Base-by-base conservation (phyloP, 2,113 vertebrate genomes). In the Amazona guildingii region DNA sequence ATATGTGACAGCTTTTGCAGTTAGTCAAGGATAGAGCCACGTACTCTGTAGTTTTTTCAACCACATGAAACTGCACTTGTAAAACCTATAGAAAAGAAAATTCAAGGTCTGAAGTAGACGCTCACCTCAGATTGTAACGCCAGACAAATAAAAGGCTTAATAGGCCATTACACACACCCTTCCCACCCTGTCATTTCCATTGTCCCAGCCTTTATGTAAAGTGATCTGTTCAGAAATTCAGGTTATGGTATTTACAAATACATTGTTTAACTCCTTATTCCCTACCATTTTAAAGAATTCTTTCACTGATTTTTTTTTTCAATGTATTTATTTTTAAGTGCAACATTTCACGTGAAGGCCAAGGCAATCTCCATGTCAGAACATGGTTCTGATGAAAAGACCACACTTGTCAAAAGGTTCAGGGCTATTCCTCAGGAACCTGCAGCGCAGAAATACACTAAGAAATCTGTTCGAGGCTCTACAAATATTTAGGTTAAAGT, bases 21-120 rank as follows among this genome's bases (percentile, higher is more conserved):
- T 83, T 73, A 87, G 75, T 81, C 88, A 95, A 88, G 80, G 86
- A 93, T 24, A 88, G 68, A 96, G 94, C 84, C 70, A 90, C 77
- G 96, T 68, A 85, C 14, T 68, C 77, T 27, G 67, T 28, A 75
- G 63, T 12, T 55, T 83, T 41, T 68, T 83, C 43, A 73, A 37
- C 55, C 52, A 28, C 66, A 35, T 8, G 39, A 28, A 70, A 86
- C 55, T 44, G 10, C 15, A 67, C 14, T 23, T 13, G 25, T 37
- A 52, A 83, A 75, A 82, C 49, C 31, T 59, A 48, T 52, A 68
- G 51, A 86, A 64, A 44, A 57, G 61, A 57, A 94, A 66, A 57
- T 39, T 31, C 31, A 61, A 64, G 35, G 44, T 66, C 54, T 68
- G 66, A 67, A 74, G 12, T 27, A 62, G 63, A 28, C 17, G n/a